Percentiles rank a stretch among this genome's conserved stretches.
These are phyloP conservation scores for Quadroppia sp. DNA, from an alignment of 2,888 invertebrate genomes.

Conservation along the genomic window DNA sequence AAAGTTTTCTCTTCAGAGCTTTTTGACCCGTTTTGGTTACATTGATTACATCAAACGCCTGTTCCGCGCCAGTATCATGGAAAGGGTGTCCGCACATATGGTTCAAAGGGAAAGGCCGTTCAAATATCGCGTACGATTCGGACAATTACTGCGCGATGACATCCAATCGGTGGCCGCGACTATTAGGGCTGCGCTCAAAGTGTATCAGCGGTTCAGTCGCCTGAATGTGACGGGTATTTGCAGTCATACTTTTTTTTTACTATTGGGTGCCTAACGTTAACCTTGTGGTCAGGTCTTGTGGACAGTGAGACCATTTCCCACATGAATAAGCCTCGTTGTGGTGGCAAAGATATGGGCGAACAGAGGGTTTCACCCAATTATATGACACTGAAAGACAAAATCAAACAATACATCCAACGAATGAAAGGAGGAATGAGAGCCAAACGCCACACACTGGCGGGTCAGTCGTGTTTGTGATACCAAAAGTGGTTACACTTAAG, in stretches of 20 bases:
- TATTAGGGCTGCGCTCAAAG: not conserved
- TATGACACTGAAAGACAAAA: conserved; percentile 1
- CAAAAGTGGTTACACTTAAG: not conserved
- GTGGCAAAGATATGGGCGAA: not conserved
- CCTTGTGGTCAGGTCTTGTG: not conserved
- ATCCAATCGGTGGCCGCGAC: not conserved
- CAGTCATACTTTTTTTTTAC: not conserved
- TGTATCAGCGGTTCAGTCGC: conserved; percentile 1
- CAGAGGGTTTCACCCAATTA: not conserved
- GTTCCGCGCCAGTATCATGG: not conserved
- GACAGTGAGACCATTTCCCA: not conserved
- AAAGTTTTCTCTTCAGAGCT: not conserved
- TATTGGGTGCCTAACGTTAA: not conserved
- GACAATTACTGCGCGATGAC: conserved; percentile 1
- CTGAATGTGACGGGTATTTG: not conserved
- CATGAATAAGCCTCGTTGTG: conserved; percentile 15
- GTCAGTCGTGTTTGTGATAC: not conserved
- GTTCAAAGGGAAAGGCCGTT: not conserved
- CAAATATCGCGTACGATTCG: not conserved
- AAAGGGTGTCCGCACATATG: not conserved
- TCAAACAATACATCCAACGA: not conserved
- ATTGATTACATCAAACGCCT: not conserved
- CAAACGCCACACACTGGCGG: conserved; percentile 9
- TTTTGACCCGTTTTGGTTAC: conserved; percentile 22
- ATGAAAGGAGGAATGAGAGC: too few species aligned